Percentiles rank a stretch among this genome's conserved stretches.
These are phyloP conservation scores for Drosophila neonasuta DNA, from an alignment of 2,888 invertebrate species.

Conservation along the genomic window DNA sequence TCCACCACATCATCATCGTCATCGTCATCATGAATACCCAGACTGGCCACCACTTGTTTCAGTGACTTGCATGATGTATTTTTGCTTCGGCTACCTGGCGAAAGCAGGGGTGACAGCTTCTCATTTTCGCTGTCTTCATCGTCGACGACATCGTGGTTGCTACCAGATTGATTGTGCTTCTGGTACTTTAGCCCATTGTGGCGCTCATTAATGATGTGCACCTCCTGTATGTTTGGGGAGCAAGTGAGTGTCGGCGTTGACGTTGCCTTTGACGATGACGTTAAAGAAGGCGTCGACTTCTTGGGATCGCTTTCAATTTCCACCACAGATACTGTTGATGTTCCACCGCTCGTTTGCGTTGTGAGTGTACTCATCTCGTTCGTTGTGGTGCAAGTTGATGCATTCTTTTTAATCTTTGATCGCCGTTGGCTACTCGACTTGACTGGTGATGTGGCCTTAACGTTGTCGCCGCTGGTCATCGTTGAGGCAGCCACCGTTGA, in stretches of 20 bases:
- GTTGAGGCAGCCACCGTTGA: conserved; percentile 67
- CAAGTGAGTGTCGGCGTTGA: conserved; percentile 17
- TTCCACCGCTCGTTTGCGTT: conserved; percentile 36
- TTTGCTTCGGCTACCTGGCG: conserved; percentile 70
- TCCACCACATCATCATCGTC: conserved; percentile 35
- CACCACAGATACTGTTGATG: conserved; percentile 51
- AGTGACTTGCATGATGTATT: conserved; percentile 59
- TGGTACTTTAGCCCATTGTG: conserved; percentile 71
- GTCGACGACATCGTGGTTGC: conserved; percentile 68
- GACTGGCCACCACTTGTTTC: conserved; percentile 54
- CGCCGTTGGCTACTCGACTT: conserved; percentile 80
- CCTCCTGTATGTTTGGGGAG: conserved; percentile 78
- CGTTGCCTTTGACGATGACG: conserved; percentile 31
- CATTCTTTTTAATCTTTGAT: conserved; percentile 79
- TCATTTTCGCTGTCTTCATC: conserved; percentile 93
- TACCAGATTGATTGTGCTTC: conserved; percentile 32
- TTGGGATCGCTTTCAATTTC: conserved; percentile 60
- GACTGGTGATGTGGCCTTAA: conserved; percentile 77
- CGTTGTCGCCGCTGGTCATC: conserved; percentile 65
- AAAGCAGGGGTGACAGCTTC: conserved; percentile 89
- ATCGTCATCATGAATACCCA: conserved; percentile 30
- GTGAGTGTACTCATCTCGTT: conserved; percentile 72
- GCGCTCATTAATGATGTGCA: conserved; percentile 86
- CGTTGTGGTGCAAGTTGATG: conserved; percentile 72
- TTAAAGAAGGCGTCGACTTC: conserved; percentile 34